phyloP scores from a whole-genome alignment of 2,797 vertebrate genomes.

The Ciconia nigra region DNA sequence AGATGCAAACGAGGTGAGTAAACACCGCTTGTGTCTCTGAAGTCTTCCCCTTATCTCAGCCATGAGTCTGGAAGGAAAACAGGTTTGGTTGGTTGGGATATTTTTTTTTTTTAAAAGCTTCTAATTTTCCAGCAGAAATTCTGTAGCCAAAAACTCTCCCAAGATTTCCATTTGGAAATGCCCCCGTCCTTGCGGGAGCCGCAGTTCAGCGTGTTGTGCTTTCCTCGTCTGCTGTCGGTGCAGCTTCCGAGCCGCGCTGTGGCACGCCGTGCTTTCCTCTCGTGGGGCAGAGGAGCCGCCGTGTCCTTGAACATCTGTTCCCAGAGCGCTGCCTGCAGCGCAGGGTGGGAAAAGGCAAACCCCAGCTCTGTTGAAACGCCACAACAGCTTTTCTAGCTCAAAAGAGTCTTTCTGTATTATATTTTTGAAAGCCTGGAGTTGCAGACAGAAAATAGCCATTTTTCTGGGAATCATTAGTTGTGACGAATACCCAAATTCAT shows the following conservation, averaged over 20 bases:
- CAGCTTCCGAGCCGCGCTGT: not conserved
- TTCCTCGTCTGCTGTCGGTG: not conserved
- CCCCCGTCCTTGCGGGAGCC: not conserved
- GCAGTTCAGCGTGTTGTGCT: rapidly evolving
- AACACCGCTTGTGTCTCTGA: not conserved
- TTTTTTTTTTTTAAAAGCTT: not conserved
- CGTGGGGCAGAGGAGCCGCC: not conserved
- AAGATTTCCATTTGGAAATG: not conserved
- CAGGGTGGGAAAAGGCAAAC: not conserved
- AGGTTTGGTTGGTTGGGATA: too few species aligned
- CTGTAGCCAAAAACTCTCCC: too few species aligned
- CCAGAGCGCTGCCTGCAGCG: not conserved
- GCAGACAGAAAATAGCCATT: rapidly evolving
- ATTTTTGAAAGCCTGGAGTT: not conserved
- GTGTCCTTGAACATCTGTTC: not conserved
- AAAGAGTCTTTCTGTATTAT: rapidly evolving
- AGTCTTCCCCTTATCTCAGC: not conserved
- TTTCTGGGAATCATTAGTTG: not conserved
- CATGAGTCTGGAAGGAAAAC: not conserved
- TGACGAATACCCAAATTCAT: not conserved
- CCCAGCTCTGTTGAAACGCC: not conserved
- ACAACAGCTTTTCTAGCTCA: not conserved
- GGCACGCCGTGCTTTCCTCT: not conserved
- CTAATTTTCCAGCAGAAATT: not conserved
- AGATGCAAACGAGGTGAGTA: not conserved